Percentiles rank a stretch among this genome's conserved stretches.
These are phyloP conservation scores for Plagodis dolabraria DNA, from an alignment of 2,888 invertebrate genomes.

Conservation along the genomic window DNA sequence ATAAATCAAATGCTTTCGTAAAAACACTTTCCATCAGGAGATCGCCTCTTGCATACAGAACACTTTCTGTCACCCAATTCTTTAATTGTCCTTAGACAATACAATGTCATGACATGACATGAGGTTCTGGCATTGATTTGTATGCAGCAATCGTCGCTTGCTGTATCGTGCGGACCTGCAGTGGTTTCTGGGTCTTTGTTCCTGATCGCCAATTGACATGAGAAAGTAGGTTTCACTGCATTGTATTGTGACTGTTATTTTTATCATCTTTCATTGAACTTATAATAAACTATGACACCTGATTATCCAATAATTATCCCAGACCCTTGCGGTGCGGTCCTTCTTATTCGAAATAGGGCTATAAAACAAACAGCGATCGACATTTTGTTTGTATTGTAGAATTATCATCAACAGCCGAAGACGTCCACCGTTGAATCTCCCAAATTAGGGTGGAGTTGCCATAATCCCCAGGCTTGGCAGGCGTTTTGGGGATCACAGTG, in stretches of 20 bases:
- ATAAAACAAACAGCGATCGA: too few species aligned
- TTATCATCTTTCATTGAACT: too few species aligned
- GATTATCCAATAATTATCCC: too few species aligned
- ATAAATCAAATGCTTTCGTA: conserved; percentile 42
- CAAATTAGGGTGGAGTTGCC: too few species aligned
- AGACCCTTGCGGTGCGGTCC: too few species aligned
- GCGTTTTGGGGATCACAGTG: too few species aligned
- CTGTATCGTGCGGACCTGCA: conserved; percentile 58
- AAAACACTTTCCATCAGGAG: conserved; percentile 51
- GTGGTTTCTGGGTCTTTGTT: conserved; percentile 49
- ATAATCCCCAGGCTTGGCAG: too few species aligned
- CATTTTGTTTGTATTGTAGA: too few species aligned
- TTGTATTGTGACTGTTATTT: conserved; percentile 6
- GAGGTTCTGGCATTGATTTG: conserved; percentile 49
- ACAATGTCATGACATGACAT: conserved; percentile 26
- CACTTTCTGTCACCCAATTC: conserved; percentile 55
- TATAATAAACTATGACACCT: too few species aligned
- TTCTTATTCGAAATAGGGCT: too few species aligned
- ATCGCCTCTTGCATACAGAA: conserved; percentile 48
- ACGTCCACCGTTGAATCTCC: too few species aligned
- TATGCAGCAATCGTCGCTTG: conserved; percentile 56
- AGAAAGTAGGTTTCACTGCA: conserved; percentile 71
- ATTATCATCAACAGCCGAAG: too few species aligned
- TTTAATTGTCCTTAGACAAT: conserved; percentile 60
- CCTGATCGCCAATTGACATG: conserved; percentile 64